Evolutionary conservation across 2,113 vertebrate species (phyloP).

Genomic region (Corydoras maculifer): DNA sequence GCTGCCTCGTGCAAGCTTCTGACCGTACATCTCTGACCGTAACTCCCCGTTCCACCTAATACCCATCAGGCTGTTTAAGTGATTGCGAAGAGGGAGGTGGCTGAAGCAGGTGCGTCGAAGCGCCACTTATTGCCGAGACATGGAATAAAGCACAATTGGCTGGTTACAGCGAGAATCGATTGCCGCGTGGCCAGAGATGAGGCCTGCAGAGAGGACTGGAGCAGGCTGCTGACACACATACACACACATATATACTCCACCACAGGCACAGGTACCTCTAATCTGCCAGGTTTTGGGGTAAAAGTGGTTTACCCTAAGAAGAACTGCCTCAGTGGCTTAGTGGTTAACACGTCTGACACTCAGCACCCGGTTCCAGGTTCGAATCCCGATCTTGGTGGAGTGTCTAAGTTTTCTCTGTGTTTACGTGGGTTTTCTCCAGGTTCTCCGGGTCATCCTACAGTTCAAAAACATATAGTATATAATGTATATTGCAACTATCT

Average conservation of each 20-base stretch:
- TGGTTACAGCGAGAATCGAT: slow-evolving; percentile 45
- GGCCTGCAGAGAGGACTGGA: slow-evolving; percentile 40
- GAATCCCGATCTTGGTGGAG: too few species aligned
- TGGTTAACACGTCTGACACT: too few species aligned
- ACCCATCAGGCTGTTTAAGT: slow-evolving; percentile 24
- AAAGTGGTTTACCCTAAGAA: neutral
- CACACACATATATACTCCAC: slow-evolving; percentile 6
- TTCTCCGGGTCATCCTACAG: too few species aligned
- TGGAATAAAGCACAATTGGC: slow-evolving; percentile 25
- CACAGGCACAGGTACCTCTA: neutral
- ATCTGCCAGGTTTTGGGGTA: neutral
- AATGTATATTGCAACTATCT: too few species aligned
- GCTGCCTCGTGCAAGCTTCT: too few species aligned
- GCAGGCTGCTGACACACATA: slow-evolving; percentile 23
- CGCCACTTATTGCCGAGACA: slow-evolving; percentile 38
- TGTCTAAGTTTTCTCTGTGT: too few species aligned
- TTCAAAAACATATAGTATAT: too few species aligned
- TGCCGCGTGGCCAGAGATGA: slow-evolving; percentile 4
- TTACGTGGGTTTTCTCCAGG: too few species aligned
- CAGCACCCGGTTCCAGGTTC: too few species aligned
- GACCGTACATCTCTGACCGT: neutral
- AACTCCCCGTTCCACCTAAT: slow-evolving; percentile 6
- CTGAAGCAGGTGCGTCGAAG: slow-evolving; percentile 30
- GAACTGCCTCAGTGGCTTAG: neutral
- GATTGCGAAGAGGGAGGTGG: slow-evolving; percentile 28